Conservation (phyloP, 2,113 vertebrate species). For the Paratilapia polleni region DNA sequence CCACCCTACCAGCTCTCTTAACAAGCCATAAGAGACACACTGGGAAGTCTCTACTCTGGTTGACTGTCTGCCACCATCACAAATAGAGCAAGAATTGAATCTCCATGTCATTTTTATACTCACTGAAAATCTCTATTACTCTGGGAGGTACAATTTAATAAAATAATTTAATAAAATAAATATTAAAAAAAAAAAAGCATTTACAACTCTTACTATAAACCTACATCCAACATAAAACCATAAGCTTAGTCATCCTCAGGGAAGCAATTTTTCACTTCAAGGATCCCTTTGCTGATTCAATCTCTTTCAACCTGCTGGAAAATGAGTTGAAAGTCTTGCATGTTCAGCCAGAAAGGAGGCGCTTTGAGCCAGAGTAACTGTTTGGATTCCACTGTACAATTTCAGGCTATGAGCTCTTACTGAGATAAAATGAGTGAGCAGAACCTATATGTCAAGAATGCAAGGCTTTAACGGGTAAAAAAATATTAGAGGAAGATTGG, state of each 20-base stretch:
- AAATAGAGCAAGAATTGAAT: conserved; percentile 52
- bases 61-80: conserved; percentile 28
- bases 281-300: conserved; percentile 31
- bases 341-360: conserved; percentile 7
- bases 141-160: no score
- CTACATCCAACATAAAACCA: conserved; percentile 1
- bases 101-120: conserved; percentile 4
- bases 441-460: not conserved
- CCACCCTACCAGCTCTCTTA: not conserved
- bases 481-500: not conserved
- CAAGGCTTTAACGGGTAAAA: not conserved
- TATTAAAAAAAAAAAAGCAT: not conserved
- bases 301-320: conserved; percentile 28
- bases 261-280: conserved; percentile 27
- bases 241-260: conserved; percentile 7
- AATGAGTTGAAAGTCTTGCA: conserved; percentile 17
- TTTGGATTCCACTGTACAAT: conserved; percentile 2
- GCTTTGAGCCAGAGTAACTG: conserved; percentile 5
- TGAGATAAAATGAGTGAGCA: not conserved
- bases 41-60: conserved; percentile 26
- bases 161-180: no score
- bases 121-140: conserved; percentile 3
- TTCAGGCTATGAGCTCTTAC: not conserved
- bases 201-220: not conserved
- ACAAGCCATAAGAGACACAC: conserved; percentile 14